Conservation (phyloP, 2,797 vertebrate species). For the Cetoscarus ocellatus region DNA sequence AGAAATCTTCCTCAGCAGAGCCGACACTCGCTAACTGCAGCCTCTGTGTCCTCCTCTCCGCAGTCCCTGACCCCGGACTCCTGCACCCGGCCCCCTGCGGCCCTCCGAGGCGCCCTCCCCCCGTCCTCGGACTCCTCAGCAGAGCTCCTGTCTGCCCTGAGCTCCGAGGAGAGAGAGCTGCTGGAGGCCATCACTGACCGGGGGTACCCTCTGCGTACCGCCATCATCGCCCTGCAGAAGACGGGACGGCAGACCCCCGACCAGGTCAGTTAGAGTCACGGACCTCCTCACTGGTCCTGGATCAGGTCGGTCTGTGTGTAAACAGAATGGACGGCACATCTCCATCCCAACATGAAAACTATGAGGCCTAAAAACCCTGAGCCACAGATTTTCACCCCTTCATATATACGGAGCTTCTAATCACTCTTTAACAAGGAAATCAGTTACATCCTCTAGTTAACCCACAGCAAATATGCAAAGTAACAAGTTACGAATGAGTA, state of each 20-base stretch:
- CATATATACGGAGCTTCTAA: too few species aligned
- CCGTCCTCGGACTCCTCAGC: slow-evolving; percentile 78
- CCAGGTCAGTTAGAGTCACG: slow-evolving; percentile 83
- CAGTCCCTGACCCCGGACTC: slow-evolving; percentile 82
- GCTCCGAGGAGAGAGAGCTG: slow-evolving; percentile 91
- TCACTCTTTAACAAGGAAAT: too few species aligned
- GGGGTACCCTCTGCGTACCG: slow-evolving; percentile 89
- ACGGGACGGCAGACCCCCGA: slow-evolving; percentile 88
- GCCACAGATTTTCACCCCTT: too few species aligned
- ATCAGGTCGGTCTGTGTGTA: not conserved
- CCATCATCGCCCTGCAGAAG: slow-evolving; percentile 93
- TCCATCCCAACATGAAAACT: too few species aligned
- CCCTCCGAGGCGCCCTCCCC: slow-evolving; percentile 56
- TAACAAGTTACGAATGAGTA: too few species aligned
- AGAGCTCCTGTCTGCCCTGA: slow-evolving; percentile 91
- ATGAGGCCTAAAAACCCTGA: too few species aligned
- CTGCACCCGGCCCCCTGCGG: slow-evolving; percentile 67
- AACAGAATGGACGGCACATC: too few species aligned
- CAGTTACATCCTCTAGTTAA: too few species aligned
- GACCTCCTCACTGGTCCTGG: not conserved
- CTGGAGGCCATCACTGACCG: slow-evolving; percentile 86
- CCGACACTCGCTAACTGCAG: slow-evolving; percentile 29
- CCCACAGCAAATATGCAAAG: too few species aligned
- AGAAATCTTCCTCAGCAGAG: slow-evolving; percentile 58
- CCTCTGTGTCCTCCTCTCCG: slow-evolving; percentile 50